Evolutionary conservation across 2,113 vertebrate genomes (phyloP).

Genomic region (Pseudorasbora parva): DNA sequence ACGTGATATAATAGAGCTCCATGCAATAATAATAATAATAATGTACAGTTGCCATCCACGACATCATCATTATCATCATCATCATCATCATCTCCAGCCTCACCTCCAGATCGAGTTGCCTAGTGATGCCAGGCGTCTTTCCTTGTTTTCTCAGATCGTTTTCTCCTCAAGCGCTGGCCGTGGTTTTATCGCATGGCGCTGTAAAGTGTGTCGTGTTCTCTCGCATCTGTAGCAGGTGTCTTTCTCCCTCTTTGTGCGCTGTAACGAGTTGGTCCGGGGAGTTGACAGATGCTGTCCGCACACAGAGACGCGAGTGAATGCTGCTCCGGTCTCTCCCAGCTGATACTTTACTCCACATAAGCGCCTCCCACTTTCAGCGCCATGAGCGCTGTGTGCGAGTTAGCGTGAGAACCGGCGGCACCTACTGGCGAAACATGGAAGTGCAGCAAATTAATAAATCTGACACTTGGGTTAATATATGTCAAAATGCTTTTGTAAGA

Average conservation of each 20-base stretch:
- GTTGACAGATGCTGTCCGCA: conserved; percentile 54
- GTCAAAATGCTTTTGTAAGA: not conserved
- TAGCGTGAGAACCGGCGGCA: conserved; percentile 67
- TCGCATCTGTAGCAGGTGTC: conserved; percentile 41
- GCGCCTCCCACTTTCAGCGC: conserved; percentile 16
- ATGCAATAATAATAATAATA: not conserved
- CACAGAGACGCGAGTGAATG: conserved; percentile 59
- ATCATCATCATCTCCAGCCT: conserved; percentile 55
- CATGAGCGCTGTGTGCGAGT: not conserved
- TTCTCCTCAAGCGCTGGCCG: conserved; percentile 68
- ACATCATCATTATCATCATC: not conserved
- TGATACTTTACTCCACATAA: conserved; percentile 72
- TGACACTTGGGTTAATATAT: not conserved
- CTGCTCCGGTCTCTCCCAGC: conserved; percentile 70
- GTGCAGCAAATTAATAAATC: conserved; percentile 31
- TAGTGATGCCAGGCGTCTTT: conserved; percentile 65
- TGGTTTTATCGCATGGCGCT: conserved; percentile 65
- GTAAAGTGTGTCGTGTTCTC: conserved; percentile 37
- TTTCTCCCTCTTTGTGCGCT: conserved; percentile 42
- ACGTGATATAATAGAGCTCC: conserved; percentile 17
- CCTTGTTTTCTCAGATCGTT: conserved; percentile 67
- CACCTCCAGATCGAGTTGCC: conserved; percentile 72
- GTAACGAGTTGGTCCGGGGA: conserved; percentile 59
- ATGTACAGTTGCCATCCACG: not conserved
- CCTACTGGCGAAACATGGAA: conserved; percentile 56